A percentile compares a stretch with the other conserved stretches of the same genome.
Conservation (phyloP, 2,797 vertebrate species). For the Euthynnus affinis region DNA sequence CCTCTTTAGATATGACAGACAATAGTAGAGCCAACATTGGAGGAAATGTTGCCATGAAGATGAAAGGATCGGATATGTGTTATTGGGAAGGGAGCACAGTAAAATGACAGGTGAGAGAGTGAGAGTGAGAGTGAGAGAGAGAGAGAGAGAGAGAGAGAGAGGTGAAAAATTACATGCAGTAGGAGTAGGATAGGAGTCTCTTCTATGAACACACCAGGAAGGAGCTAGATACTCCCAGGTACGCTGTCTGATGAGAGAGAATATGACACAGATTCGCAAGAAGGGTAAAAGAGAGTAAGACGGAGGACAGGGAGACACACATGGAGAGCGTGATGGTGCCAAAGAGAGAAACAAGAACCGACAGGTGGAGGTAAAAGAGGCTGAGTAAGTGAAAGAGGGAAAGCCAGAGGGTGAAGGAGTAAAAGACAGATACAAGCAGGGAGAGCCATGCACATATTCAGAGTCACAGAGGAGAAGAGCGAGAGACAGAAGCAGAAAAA, state of each 20-base stretch:
- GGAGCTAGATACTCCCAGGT: conserved; percentile 3
- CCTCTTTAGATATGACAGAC: conserved; percentile 14
- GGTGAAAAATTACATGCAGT: conserved; percentile 6
- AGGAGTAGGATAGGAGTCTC: conserved; percentile 6
- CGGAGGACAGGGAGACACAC: conserved; percentile 18
- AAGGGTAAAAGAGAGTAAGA: conserved; percentile 6
- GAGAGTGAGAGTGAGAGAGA: not conserved
- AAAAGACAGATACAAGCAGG: not conserved
- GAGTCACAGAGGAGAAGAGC: not conserved
- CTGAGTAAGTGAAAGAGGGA: conserved; percentile 2
- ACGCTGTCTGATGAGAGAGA: conserved; percentile 23
- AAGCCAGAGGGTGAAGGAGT: not conserved
- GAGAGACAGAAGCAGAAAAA: not conserved
- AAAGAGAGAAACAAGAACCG: conserved; percentile 24
- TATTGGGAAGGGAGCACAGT: not conserved
- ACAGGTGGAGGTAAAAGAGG: conserved; percentile 2
- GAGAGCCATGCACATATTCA: conserved; percentile 4
- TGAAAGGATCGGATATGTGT: conserved; percentile 36
- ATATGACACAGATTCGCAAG: conserved; percentile 24
- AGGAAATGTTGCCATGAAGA: conserved; percentile 33
- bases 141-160: not conserved
- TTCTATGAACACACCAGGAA: conserved; percentile 20
- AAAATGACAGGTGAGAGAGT: conserved; percentile 16
- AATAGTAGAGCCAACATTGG: not conserved
- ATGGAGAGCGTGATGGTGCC: not conserved